These are phyloP conservation scores for Mus spretus DNA, from an alignment of 2,797 vertebrate genomes.

Conservation along the genomic window DNA sequence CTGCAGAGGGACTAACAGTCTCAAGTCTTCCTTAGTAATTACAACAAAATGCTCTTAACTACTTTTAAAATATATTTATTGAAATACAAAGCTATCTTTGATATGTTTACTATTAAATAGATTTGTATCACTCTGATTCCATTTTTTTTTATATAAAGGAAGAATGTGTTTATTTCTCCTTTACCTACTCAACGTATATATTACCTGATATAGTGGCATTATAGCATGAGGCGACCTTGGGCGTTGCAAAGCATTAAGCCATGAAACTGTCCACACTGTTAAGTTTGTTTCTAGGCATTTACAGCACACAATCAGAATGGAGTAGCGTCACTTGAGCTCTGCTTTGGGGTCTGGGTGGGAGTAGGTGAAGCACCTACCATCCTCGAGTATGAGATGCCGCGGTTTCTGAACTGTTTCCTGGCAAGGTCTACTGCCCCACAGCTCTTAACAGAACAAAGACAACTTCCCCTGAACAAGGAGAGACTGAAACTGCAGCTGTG, in stretches of 20 bases:
- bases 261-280: constrained; percentile 60
- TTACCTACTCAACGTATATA: constrained; percentile 26
- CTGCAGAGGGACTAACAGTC: constrained; percentile 86
- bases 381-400: not conserved
- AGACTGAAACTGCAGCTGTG: not conserved
- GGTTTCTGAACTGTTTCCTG: not conserved
- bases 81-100: constrained; percentile 71
- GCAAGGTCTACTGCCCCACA: not conserved
- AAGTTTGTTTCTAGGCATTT: constrained; percentile 52
- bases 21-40: constrained; percentile 62
- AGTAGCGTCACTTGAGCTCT: not conserved
- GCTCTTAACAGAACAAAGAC: constrained; percentile 13
- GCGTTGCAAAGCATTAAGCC: constrained; percentile 45
- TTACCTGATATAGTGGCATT: constrained; percentile 67
- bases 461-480: not conserved
- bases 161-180: constrained; percentile 69
- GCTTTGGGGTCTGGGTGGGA: not conserved
- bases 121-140: constrained; percentile 69
- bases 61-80: constrained; percentile 73
- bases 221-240: not conserved
- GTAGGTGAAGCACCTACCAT: not conserved
- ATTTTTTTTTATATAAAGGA: not conserved
- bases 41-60: not conserved
- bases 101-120: constrained; percentile 79
- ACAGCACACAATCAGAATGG: constrained; percentile 33